Base-by-base conservation (phyloP, 2,113 vertebrate genomes). In the Xenopus tropicalis region DNA sequence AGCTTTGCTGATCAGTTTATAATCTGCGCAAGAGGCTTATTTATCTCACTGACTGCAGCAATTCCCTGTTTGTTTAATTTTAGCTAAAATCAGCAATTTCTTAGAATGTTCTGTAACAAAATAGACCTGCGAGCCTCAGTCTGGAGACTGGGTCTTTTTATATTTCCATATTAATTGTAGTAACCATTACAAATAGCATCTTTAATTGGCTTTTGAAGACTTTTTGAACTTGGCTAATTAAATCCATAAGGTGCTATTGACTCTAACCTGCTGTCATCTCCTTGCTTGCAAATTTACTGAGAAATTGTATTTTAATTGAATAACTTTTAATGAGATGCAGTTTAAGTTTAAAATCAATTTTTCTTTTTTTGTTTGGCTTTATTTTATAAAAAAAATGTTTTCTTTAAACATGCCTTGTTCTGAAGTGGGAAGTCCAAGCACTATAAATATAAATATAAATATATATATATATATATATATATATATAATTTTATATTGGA, bases 21-120 rank as follows among this genome's bases (percentile, higher is more conserved):
- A 48, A 48, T 48, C 12, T 17, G 16, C 14, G 16, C 43, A 48
- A 3, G 11, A 48, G 13, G 5, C 16, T 72, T 87, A 81, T 87
- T 90, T 87, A 82, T 83, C 78, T 85, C 81, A 76, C 19, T 82
- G 75, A 87, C 52, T 70, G 79, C 79, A 87, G 77, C 79, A 88
- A 90, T 86, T 81, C 81, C 72, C 81, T 24, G 9, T 81, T 82
- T 75, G 80, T 64, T 79, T 48, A 4, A 48, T 48, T 48, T 48
- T 48, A 48, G 3, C 13, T 4, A 48, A 48, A 48, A 22, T 85
- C 77, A 86, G 79, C 78, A 87, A 85, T 71, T 84, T 79, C 79
- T 85, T 82, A 82, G 77, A 82, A 84, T 81, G 10, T 51, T 67
- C 51, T 67, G 65, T 68, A 88, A 85, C 73, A 80, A 82, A 85